phyloP scores from a whole-genome alignment of 30 jellyfish, hydroid and myxozoan species.

The Hydractinia echinata region DNA sequence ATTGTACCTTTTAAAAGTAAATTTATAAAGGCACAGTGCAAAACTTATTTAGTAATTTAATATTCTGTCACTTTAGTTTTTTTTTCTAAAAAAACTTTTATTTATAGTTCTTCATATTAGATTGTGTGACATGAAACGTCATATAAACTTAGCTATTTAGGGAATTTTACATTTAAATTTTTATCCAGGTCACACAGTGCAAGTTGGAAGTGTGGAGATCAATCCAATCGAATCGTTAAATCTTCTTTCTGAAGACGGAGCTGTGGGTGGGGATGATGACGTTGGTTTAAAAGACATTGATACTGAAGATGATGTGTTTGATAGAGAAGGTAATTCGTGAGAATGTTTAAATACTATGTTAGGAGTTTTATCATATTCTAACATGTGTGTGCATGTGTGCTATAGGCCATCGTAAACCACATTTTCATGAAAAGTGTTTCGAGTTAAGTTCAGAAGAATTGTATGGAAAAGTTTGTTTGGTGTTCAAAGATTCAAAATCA shows the following conservation, averaged over 20 bases:
- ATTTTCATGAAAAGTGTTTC: slow-evolving; percentile 28
- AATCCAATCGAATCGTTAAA: slow-evolving; percentile 5
- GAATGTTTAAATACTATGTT: neutral
- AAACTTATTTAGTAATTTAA: no score
- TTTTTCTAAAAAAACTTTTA: no score
- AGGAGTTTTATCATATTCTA: no score
- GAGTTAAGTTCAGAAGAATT: slow-evolving; percentile 64
- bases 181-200: neutral
- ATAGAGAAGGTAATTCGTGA: neutral
- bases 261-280: neutral
- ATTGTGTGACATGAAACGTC: no score
- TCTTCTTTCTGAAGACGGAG: neutral
- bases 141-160: no score
- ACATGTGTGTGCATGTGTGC: no score
- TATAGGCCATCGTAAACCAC: neutral
- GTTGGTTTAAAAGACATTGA: neutral
- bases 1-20: no score
- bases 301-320: neutral
- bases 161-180: no score
- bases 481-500: slow-evolving; percentile 36
- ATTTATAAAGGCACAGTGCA: no score
- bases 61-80: no score
- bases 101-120: no score
- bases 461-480: slow-evolving; percentile 86
- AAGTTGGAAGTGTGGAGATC: slow-evolving; percentile 1